A percentile compares a stretch with the other conserved stretches of the same genome.
Evolutionary conservation across 2,888 invertebrate species (phyloP).

Genomic region (Habroteleia sp.): DNA sequence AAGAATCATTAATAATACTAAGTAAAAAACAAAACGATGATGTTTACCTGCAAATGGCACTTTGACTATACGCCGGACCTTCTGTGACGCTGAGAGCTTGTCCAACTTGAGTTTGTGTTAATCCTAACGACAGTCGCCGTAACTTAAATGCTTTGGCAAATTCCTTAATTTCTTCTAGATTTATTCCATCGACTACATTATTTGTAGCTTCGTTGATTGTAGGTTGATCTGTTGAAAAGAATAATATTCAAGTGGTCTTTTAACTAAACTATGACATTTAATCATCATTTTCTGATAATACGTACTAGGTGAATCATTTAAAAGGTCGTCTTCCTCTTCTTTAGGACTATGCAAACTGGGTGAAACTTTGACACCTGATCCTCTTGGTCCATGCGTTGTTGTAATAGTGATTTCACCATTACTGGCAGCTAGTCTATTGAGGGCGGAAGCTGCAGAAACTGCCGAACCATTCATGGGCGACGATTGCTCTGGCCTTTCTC

Average conservation of each 20-base stretch:
- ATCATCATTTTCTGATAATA: constrained; percentile 68
- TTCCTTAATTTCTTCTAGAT: constrained; percentile 98
- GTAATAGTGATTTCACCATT: constrained; percentile 93
- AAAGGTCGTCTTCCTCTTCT: constrained; percentile 84
- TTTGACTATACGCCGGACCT: constrained; percentile 99
- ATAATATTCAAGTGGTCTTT: too few relatives aligned
- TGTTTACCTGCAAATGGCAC: constrained; percentile 98
- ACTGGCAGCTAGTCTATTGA: constrained; percentile 88
- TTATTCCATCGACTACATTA: constrained; percentile 97
- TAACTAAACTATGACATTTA: neutral
- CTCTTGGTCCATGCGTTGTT: constrained; percentile 86
- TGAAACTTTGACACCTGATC: constrained; percentile 76
- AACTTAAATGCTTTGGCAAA: constrained; percentile 99
- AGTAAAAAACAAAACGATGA: neutral
- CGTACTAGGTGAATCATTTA: constrained; percentile 93
- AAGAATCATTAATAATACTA: constrained; percentile 6
- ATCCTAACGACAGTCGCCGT: constrained; percentile 93
- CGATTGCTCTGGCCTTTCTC: constrained; percentile 82
- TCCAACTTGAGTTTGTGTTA: constrained; percentile 98
- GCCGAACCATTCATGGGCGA: constrained; percentile 80
- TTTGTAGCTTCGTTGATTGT: constrained; percentile 96
- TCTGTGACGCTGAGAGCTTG: constrained; percentile 97
- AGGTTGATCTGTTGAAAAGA: constrained; percentile 87
- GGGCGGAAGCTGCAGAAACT: constrained; percentile 83
- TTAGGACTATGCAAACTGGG: constrained; percentile 80